Evolutionary conservation across 2,113 vertebrate species (phyloP).

Genomic region (Eulemur rufifrons): DNA sequence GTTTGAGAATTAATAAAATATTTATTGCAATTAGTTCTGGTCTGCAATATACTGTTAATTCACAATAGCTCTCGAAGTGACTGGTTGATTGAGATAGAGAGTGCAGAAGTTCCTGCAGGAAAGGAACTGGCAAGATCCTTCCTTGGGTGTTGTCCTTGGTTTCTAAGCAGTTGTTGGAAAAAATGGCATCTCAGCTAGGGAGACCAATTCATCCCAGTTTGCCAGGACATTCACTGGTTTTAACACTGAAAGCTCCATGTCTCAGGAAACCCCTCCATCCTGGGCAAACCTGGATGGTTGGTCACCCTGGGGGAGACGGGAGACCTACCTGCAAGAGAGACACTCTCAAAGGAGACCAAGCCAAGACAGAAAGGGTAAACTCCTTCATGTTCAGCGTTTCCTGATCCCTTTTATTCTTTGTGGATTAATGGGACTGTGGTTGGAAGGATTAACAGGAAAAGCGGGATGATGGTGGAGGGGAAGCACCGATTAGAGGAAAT

Average conservation of each 20-base stretch:
- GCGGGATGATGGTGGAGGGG: not conserved
- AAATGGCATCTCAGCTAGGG: not conserved
- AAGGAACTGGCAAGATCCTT: not conserved
- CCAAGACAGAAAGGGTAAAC: not conserved
- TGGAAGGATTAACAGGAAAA: not conserved
- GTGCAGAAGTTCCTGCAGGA: not conserved
- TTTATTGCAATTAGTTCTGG: conserved; percentile 63
- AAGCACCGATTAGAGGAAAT: not conserved
- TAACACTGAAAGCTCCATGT: not conserved
- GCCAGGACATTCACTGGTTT: not conserved
- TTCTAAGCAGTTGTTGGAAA: conserved; percentile 3
- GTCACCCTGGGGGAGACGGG: not conserved
- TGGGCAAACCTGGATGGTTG: not conserved
- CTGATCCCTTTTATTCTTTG: not conserved
- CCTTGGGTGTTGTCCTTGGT: not conserved
- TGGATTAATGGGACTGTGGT: not conserved
- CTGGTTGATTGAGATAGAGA: not conserved
- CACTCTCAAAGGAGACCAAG: not conserved
- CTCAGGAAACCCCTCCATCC: not conserved
- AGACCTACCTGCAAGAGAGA: not conserved
- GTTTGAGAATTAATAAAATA: conserved; percentile 68
- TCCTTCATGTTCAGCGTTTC: not conserved
- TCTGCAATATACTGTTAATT: conserved; percentile 56
- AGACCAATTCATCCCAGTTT: not conserved
- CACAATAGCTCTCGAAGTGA: conserved; percentile 1